These are phyloP conservation scores for Ceyx erithaca DNA, from an alignment of 2,797 vertebrate species.

Conservation along the genomic window DNA sequence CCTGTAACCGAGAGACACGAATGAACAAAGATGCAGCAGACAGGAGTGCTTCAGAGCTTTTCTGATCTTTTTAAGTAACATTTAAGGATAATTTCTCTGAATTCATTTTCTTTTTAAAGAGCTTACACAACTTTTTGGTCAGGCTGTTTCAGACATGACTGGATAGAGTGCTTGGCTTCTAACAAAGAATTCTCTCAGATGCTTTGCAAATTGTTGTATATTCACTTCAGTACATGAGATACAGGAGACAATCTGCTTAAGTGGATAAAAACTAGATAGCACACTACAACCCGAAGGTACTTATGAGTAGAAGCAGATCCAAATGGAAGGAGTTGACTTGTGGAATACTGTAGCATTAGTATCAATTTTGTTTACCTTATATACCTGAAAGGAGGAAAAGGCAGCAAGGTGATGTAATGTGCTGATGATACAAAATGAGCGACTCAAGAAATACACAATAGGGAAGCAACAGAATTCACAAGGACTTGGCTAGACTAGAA, in stretches of 20 bases:
- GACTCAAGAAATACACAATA: conserved; percentile 6
- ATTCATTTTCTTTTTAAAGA: not conserved
- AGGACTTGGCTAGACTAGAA: conserved; percentile 25
- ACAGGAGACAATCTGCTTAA: not conserved
- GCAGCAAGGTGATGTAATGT: conserved; percentile 40
- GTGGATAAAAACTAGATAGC: conserved; percentile 17
- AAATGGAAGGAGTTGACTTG: conserved; percentile 15
- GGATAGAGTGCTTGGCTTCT: not conserved
- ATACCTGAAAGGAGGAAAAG: conserved; percentile 35
- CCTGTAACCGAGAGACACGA: not conserved
- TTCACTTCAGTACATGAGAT: not conserved
- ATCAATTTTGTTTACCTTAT: conserved; percentile 70
- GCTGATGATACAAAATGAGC: conserved; percentile 25
- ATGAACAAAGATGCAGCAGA: not conserved
- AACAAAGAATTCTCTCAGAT: not conserved
- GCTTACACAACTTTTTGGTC: not conserved
- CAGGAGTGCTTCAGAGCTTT: not conserved
- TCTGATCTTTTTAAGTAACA: not conserved
- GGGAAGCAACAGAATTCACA: conserved; percentile 44
- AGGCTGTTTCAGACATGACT: not conserved
- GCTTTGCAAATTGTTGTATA: not conserved
- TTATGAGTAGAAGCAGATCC: not conserved
- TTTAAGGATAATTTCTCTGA: not conserved
- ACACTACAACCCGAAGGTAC: not conserved
- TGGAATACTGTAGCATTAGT: not conserved